Percentiles rank a stretch among this genome's conserved stretches.
phyloP scores from a whole-genome alignment of 2,888 invertebrate species.

The Marasmarcha lunaedactyla region DNA sequence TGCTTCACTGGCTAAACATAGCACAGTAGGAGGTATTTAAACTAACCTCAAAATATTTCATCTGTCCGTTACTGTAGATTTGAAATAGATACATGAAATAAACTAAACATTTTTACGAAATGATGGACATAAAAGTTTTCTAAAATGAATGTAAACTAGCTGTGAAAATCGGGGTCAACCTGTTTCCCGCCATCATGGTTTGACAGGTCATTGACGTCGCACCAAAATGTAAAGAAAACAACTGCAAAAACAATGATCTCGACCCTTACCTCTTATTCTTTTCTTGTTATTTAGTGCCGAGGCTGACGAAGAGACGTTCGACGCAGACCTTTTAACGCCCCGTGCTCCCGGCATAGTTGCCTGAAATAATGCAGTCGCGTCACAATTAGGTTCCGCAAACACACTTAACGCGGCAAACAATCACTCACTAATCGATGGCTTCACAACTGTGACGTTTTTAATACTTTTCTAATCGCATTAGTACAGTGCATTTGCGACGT shows the following conservation, averaged over 20 bases:
- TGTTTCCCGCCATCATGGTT: constrained; percentile 63
- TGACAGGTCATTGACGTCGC: constrained; percentile 68
- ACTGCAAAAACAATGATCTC: constrained; percentile 30
- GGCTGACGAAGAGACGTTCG: constrained; percentile 43
- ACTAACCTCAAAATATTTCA: constrained; percentile 15
- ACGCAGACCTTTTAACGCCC: constrained; percentile 61
- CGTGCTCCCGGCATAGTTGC: constrained; percentile 63
- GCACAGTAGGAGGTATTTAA: too few species aligned
- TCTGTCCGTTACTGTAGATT: too few species aligned
- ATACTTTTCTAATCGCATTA: constrained; percentile 51
- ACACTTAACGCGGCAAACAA: constrained; percentile 50
- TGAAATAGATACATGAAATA: too few species aligned
- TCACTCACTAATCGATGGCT: constrained; percentile 26
- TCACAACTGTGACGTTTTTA: constrained; percentile 50
- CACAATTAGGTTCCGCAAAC: constrained; percentile 44
- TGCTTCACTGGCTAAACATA: too few species aligned
- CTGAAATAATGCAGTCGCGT: constrained; percentile 63
- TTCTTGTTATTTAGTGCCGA: constrained; percentile 59
- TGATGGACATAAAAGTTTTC: too few species aligned
- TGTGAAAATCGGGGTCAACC: neutral
- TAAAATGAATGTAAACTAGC: too few species aligned
- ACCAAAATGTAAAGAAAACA: constrained; percentile 60
- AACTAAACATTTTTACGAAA: too few species aligned
- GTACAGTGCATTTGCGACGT: constrained; percentile 34
- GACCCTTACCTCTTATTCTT: constrained; percentile 57